Conservation (phyloP, 1,140 invertebrate genomes). For the Amphibalanus amphitrite region DNA sequence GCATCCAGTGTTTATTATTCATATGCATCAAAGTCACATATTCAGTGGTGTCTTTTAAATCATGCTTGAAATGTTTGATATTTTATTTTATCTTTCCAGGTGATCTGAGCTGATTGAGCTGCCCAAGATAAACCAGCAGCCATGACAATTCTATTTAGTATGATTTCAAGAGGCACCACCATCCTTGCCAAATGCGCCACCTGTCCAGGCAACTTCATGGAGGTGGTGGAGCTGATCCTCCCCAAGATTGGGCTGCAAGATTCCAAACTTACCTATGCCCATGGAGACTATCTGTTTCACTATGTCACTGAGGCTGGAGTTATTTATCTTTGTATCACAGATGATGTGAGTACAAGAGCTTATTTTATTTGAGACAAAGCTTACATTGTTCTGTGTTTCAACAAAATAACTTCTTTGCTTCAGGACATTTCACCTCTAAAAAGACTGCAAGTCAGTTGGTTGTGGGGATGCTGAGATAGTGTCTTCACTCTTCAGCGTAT, state of each 20-base stretch:
- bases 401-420: neutral
- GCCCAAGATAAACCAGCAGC: too few species aligned
- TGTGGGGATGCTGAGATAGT: too few species aligned
- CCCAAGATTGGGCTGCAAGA: slow-evolving; percentile 63
- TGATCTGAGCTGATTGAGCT: too few species aligned
- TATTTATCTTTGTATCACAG: slow-evolving; percentile 83
- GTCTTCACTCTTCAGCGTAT: too few species aligned
- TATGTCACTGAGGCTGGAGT: slow-evolving; percentile 72
- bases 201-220: slow-evolving; percentile 79
- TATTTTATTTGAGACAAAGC: slow-evolving; percentile 9
- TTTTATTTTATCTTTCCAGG: too few species aligned
- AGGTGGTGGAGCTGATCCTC: slow-evolving; percentile 81
- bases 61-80: too few species aligned
- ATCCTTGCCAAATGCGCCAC: slow-evolving; percentile 75
- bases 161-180: slow-evolving; percentile 67
- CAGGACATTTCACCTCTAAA: too few species aligned
- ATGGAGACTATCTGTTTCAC: slow-evolving; percentile 81
- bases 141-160: slow-evolving; percentile 78
- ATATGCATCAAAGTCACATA: too few species aligned
- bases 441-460: too few species aligned
- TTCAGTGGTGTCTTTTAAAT: too few species aligned
- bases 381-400: slow-evolving; percentile 9
- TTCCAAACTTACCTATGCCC: slow-evolving; percentile 70
- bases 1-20: too few species aligned
- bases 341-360: slow-evolving; percentile 55